Base-by-base conservation (phyloP, 2,888 invertebrate genomes). In the Morpho achilles region DNA sequence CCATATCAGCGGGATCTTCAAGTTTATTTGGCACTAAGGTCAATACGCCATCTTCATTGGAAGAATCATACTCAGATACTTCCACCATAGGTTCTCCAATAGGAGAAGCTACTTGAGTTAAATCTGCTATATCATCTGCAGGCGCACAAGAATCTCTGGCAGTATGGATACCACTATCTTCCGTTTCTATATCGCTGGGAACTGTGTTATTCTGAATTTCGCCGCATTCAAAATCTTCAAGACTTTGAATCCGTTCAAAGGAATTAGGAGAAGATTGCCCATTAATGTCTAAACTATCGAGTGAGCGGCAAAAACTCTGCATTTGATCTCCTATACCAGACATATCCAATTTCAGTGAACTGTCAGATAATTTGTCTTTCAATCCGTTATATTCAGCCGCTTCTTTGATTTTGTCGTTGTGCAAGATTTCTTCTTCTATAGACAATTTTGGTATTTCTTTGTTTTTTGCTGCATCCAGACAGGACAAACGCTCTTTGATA, bases 111-210 rank as follows among this genome's bases (percentile, higher is more conserved):
- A 89, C 85, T 77, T 89, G 87, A 61, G 85, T 84, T 64, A 87
- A 77, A 72, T 94, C 94, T 55, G 93, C 93, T 22, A 94, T 93
- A 69, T 95, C 95, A 76, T 95, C 95, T 51, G 94, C 94, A 70
- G 95, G 95, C 41, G 93, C 94, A 70, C 94, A 95, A 22, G 95
- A 95, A 57, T 95, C 96, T 75, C 95, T 94, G 3, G 95, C 95
- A 6, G 95, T 94, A 69, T 96, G 96, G 63, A 95, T 94, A 3
- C 95, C 95, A 64, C 94, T 95, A 74, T 96, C 96, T 81, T 96
- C 96, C 46, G 94, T 92, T 78, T 94, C 95, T 48, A 93, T 94
- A 67, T 94, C 92, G 63, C 92, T 92, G 60, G 90, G 90, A 50
- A 92, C 92, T 44, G 87, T 87, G 62, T 87, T 88, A 64, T 87